Evolutionary conservation across 2,113 vertebrate genomes (phyloP), one percentile per base, ranked within the genome.

Genomic region (Aramus guarauna): DNA sequence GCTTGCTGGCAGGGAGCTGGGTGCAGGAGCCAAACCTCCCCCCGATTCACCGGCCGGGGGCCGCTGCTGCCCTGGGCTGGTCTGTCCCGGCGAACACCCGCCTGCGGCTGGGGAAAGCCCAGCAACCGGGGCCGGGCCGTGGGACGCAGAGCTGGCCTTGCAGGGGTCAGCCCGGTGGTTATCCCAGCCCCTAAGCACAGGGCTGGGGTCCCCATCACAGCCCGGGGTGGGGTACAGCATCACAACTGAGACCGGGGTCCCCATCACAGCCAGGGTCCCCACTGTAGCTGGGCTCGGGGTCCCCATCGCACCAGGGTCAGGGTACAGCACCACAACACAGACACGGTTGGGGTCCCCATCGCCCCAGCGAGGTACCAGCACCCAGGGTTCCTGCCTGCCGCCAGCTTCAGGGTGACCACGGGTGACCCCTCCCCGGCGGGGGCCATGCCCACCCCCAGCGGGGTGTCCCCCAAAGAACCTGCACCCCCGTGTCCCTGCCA

Each of bases 381-480:
- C 20, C 3, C 29, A 1, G 64, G 15, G 22, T n/a, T 79, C 21
- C 29, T 3, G 1, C 14, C 55, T 27, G 30, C 12, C 9, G 21
- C 53, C 77, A 22, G 60, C 34, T 16, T 12, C 39, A 37, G 32
- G 39, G 58, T n/a, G 56, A 36, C 26, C 37, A 41, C 1, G 2
- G 34, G 55, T 12, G 59, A 68, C 36, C 11, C 26, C 15, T 37
- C 20, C 58, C 12, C 24, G 17, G 22, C 58, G 20, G 43, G 29
- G 45, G 27, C 27, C 13, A 3, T 5, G 37, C 15, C 67, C 60
- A 78, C 6, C 36, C 26, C 19, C 3, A 0, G 0, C 0, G 4
- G 52, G 29, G 5, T 43, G 37, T 43, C 12, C 50, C 52, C 50
- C 45, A n/a, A 6, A 3, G 6, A 71, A 2, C 22, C 12, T 18